Evolutionary conservation across 2,888 invertebrate genomes (phyloP).

Genomic region (Deroplatys truncata): DNA sequence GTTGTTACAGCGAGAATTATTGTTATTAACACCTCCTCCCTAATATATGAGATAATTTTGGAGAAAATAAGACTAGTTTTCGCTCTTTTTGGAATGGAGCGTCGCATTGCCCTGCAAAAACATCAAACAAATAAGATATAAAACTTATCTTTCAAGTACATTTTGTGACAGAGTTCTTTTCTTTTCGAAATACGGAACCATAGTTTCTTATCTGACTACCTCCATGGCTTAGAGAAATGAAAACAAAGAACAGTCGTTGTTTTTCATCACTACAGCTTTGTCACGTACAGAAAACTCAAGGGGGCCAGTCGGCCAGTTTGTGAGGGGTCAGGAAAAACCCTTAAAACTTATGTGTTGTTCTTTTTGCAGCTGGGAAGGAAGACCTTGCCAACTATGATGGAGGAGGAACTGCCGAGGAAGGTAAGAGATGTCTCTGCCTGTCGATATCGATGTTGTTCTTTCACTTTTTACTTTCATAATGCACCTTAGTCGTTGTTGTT

Average conservation of each 20-base stretch:
- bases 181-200: not conserved
- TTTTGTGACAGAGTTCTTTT: not conserved
- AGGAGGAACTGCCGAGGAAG: slow-evolving; percentile 47
- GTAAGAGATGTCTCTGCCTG: slow-evolving; percentile 37
- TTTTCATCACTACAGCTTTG: not conserved
- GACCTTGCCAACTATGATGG: slow-evolving; percentile 36
- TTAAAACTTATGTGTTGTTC: not conserved
- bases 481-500: not conserved
- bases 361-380: slow-evolving; percentile 35
- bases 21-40: too few species aligned
- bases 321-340: not conserved
- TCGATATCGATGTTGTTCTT: not conserved
- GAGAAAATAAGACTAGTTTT: too few species aligned
- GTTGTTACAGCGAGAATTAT: too few species aligned
- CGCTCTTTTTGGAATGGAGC: too few species aligned
- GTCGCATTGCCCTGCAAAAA: too few species aligned
- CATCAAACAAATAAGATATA: too few species aligned
- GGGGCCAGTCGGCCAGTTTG: not conserved
- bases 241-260: not conserved
- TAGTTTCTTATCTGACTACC: not conserved
- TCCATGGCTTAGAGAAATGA: not conserved
- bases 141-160: too few species aligned
- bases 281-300: not conserved
- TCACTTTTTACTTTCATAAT: not conserved
- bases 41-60: too few species aligned